Percentiles rank a stretch among this genome's conserved stretches.
phyloP scores from a whole-genome alignment of 53 echinoderm and acorn worm genomes.

The Crossaster papposus region DNA sequence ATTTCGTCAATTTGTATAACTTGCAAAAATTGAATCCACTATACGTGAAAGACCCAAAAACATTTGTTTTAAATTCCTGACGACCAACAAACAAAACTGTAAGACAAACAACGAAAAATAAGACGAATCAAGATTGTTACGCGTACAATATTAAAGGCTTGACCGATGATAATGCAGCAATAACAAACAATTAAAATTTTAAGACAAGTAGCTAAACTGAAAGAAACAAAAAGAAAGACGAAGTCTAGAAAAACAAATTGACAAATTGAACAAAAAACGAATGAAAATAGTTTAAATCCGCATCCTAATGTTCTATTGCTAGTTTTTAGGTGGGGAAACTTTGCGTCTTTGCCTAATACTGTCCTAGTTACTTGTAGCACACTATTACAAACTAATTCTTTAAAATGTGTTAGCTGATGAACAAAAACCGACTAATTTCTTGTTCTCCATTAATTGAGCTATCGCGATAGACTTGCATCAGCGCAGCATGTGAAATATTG shows the following conservation, averaged over 20 bases:
- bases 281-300: neutral
- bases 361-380: neutral
- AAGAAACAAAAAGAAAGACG: neutral
- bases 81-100: neutral
- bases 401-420: too few relatives aligned
- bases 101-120: neutral
- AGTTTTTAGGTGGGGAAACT: neutral
- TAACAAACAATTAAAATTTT: neutral
- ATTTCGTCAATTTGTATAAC: neutral
- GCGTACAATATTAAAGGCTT: neutral
- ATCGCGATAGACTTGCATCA: too few relatives aligned
- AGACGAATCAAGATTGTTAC: neutral
- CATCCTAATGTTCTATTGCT: neutral
- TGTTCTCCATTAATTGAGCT: neutral
- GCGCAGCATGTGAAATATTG: too few relatives aligned
- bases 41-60: neutral
- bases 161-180: neutral
- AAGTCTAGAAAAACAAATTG: neutral
- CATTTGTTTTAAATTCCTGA: neutral
- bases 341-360: neutral
- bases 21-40: neutral
- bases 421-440: neutral
- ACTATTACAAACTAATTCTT: neutral
- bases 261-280: neutral
- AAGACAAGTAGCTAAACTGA: neutral